Evolutionary conservation across 1,140 invertebrate species (phyloP).

Genomic region (Pachyrhynchus sulphureomaculatus): DNA sequence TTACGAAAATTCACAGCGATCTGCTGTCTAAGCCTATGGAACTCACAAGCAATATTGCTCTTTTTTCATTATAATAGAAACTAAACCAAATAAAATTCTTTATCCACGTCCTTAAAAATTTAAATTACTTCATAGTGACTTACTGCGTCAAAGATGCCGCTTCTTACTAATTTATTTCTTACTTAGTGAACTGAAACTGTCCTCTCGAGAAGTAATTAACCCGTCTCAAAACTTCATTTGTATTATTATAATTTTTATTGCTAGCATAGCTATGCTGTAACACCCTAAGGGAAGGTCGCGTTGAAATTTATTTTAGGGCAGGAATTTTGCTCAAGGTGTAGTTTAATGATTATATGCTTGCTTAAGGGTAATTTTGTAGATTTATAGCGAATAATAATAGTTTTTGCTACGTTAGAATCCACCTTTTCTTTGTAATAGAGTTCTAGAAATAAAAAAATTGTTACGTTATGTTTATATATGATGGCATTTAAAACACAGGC

Average conservation of each 20-base stretch:
- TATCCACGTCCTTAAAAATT: constrained; percentile 11
- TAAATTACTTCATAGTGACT: constrained; percentile 11
- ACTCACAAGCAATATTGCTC: no score
- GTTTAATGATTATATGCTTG: constrained; percentile 2
- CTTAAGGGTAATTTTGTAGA: constrained; percentile 5
- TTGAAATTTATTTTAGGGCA: constrained; percentile 16
- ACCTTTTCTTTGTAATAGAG: not conserved
- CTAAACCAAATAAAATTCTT: no score
- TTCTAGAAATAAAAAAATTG: no score
- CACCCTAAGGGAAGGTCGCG: constrained; percentile 8
- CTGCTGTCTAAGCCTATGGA: no score
- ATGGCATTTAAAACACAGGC: no score
- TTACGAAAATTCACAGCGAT: no score
- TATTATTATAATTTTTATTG: constrained; percentile 27
- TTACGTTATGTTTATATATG: no score
- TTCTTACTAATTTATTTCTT: constrained; percentile 9
- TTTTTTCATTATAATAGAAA: no score
- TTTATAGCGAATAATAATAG: not conserved
- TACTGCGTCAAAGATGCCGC: constrained; percentile 9
- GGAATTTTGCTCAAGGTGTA: constrained; percentile 13
- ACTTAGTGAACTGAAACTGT: constrained; percentile 21
- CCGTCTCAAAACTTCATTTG: constrained; percentile 16
- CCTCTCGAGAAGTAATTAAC: constrained; percentile 13
- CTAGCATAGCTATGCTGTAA: constrained; percentile 17
- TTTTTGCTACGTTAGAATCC: not conserved